Percentiles rank a stretch among this genome's conserved stretches.
Evolutionary conservation across 2,888 invertebrate species (phyloP).

Genomic region (Colostygia pectinataria): DNA sequence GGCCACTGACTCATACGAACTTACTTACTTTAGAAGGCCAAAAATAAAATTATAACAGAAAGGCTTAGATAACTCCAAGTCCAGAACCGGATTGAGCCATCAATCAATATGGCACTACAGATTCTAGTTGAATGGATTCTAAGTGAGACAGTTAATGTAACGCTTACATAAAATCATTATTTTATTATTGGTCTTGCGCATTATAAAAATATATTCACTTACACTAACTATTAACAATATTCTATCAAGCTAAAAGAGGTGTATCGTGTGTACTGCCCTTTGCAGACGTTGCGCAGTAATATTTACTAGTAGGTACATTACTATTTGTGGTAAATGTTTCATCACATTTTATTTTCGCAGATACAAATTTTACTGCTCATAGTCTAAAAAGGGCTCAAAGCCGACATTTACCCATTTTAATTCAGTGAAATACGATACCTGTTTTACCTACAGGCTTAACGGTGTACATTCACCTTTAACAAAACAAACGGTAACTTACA

Average conservation of each 20-base stretch:
- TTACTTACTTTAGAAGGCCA: too few relatives aligned
- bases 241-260: conserved; percentile 45
- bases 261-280: background rate
- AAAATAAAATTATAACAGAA: too few relatives aligned
- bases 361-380: background rate
- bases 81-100: conserved; percentile 3
- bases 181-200: conserved; percentile 67
- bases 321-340: background rate
- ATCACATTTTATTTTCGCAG: background rate
- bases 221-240: conserved; percentile 51
- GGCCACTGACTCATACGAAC: too few relatives aligned
- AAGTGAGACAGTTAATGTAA: conserved; percentile 30
- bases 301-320: background rate
- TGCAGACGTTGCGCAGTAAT: conserved; percentile 17
- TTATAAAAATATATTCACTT: conserved; percentile 75
- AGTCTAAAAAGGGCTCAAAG: conserved; percentile 6
- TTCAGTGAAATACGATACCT: conserved; percentile 12
- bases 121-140: conserved; percentile 37
- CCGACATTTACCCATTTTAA: conserved; percentile 10
- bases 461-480: conserved; percentile 34
- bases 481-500: conserved; percentile 43
- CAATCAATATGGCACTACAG: conserved; percentile 58
- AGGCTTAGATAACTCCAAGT: too few relatives aligned
- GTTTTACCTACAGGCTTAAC: conserved; percentile 7
- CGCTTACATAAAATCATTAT: conserved; percentile 51